A percentile compares a stretch with the other conserved stretches of the same genome.
These are phyloP conservation scores for Peromyscus melanophrys DNA, from an alignment of 2,797 vertebrate genomes.

Conservation along the genomic window DNA sequence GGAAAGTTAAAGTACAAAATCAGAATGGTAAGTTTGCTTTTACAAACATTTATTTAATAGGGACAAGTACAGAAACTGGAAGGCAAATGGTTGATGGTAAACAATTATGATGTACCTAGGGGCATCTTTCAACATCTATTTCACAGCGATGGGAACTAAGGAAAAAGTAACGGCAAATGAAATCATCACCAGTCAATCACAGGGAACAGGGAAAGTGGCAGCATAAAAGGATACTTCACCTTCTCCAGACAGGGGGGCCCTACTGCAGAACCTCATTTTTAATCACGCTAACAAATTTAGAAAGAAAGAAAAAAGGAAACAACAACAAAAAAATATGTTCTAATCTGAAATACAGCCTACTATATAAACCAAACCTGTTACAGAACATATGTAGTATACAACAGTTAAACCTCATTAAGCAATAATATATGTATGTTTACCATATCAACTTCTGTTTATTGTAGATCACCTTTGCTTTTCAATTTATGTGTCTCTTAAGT, in stretches of 20 bases:
- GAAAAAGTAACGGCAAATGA: slow-evolving; percentile 20
- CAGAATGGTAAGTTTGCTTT: slow-evolving; percentile 71
- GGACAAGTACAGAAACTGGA: slow-evolving; percentile 68
- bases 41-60: slow-evolving; percentile 81
- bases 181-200: slow-evolving; percentile 47
- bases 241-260: neutral
- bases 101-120: slow-evolving; percentile 62
- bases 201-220: neutral
- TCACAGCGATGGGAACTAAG: slow-evolving; percentile 29
- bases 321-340: neutral
- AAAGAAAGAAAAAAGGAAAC: neutral
- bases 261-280: neutral
- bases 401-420: neutral
- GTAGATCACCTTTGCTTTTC: neutral
- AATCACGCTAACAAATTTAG: slow-evolving; percentile 27
- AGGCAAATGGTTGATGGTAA: slow-evolving; percentile 45
- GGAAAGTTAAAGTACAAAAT: slow-evolving; percentile 75
- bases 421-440: neutral
- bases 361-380: neutral
- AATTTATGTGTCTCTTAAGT: neutral
- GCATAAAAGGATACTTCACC: neutral
- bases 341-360: neutral
- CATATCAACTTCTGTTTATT: slow-evolving; percentile 19
- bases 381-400: neutral
- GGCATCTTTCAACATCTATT: slow-evolving; percentile 64